phyloP scores from a whole-genome alignment of 2,797 vertebrate genomes.

The Prionace glauca region DNA sequence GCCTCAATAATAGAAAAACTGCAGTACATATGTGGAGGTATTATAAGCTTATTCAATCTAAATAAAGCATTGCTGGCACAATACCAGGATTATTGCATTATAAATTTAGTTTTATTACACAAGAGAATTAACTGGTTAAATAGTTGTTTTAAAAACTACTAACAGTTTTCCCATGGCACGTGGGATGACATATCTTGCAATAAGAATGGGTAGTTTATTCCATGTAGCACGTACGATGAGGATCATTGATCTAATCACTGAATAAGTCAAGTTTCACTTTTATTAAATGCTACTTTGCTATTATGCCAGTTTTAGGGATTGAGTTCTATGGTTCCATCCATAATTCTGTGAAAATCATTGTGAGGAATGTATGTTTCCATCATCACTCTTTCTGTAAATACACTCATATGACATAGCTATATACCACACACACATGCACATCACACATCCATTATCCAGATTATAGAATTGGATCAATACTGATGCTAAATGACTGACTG shows the following conservation, averaged over 20 bases:
- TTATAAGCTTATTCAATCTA: background rate
- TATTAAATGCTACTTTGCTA: background rate
- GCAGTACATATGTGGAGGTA: background rate
- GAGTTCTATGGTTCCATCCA: background rate
- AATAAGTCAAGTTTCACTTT: background rate
- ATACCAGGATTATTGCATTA: background rate
- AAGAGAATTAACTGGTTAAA: background rate
- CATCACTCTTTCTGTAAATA: background rate
- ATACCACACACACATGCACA: background rate
- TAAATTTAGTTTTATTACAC: background rate
- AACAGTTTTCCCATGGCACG: background rate
- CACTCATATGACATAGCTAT: background rate
- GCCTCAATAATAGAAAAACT: background rate
- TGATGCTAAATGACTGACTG: background rate
- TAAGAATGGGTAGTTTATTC: background rate
- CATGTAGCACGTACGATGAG: background rate
- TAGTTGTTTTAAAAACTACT: background rate
- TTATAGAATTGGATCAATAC: no score
- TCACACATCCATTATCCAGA: background rate
- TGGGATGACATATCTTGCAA: background rate
- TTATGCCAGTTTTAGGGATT: conserved; percentile 1
- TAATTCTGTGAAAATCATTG: background rate
- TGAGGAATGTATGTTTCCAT: background rate
- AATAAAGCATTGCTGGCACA: background rate
- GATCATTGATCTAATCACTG: background rate